Percentiles rank a stretch among this genome's conserved stretches.
Conservation (phyloP, 2,113 vertebrate genomes). For the Austrofundulus limnaeus region DNA sequence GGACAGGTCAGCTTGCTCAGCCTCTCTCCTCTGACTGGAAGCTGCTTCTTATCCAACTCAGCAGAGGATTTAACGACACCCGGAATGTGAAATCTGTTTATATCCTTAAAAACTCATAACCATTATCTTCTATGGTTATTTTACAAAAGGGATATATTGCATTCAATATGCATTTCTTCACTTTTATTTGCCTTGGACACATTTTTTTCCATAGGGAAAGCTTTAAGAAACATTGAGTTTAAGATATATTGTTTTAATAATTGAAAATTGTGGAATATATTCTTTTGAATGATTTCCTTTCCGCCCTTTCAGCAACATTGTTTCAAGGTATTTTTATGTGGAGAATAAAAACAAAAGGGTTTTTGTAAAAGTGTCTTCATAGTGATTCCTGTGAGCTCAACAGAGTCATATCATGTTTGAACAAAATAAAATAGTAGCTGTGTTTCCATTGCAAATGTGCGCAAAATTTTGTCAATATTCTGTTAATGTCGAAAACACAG, state of each 20-base stretch:
- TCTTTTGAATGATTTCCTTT: too few relatives aligned
- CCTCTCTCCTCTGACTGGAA: background rate
- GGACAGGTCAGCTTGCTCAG: too few relatives aligned
- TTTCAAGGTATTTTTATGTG: background rate
- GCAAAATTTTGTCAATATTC: too few relatives aligned
- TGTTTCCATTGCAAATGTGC: too few relatives aligned
- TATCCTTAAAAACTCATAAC: background rate
- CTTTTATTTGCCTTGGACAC: background rate
- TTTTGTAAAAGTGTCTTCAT: background rate
- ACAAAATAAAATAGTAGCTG: too few relatives aligned
- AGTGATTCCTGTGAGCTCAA: background rate
- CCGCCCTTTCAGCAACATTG: background rate
- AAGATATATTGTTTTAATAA: background rate
- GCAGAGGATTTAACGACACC: background rate
- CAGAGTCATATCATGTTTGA: background rate
- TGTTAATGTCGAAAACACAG: too few relatives aligned
- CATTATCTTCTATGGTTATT: background rate
- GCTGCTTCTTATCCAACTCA: background rate
- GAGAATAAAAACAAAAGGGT: background rate
- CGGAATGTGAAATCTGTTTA: background rate
- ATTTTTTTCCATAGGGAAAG: background rate
- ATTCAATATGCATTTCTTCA: background rate
- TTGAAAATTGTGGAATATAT: background rate
- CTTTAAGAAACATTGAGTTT: background rate
- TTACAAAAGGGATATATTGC: background rate